These are phyloP conservation scores for Hyaena hyaena DNA, from an alignment of 2,113 vertebrate species.

Conservation along the genomic window DNA sequence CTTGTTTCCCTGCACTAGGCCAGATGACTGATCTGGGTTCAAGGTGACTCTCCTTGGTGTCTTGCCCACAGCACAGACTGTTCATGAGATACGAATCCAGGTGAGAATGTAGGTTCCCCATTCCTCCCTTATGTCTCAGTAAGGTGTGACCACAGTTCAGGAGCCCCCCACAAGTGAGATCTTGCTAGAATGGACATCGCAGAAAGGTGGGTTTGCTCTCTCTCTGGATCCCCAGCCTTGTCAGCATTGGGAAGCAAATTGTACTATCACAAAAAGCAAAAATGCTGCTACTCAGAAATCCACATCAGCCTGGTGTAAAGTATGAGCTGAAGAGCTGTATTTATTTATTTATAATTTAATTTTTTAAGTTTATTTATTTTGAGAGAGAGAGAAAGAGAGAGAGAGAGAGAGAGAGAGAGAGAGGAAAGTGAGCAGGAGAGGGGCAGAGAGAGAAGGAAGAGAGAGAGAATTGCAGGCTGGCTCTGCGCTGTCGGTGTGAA, in stretches of 20 bases:
- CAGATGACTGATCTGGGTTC: neutral
- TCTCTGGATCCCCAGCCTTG: no score
- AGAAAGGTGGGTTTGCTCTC: neutral
- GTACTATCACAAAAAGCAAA: neutral
- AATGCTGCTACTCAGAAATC: neutral
- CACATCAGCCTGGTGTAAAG: neutral
- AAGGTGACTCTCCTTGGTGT: neutral
- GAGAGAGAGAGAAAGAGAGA: no score
- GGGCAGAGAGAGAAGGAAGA: no score
- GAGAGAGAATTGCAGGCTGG: no score
- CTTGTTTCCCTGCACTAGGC: neutral
- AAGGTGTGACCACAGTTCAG: neutral
- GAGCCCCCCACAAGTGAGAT: neutral
- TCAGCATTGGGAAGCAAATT: neutral
- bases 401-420: no score
- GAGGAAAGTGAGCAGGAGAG: no score
- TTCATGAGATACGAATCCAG: neutral
- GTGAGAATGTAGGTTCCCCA: fast-evolving
- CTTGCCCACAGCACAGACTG: neutral
- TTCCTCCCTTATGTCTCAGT: neutral
- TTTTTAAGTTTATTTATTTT: no score
- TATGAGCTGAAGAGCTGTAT: neutral
- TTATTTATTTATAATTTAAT: no score
- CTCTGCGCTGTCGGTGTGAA: no score
- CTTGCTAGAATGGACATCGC: neutral